Base-by-base conservation (phyloP, 2,888 invertebrate species). In the Metellina segmentata region DNA sequence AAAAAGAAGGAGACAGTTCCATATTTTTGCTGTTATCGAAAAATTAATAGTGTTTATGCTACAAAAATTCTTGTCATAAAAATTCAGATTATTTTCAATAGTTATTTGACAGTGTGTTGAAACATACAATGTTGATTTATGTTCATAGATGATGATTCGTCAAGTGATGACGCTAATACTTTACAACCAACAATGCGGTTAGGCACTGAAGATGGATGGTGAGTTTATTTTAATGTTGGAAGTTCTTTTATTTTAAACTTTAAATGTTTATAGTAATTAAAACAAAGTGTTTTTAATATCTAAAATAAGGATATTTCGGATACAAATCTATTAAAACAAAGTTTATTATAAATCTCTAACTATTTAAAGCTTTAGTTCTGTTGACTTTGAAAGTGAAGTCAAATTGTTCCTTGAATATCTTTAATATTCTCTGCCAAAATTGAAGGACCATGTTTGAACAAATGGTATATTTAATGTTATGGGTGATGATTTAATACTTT, bases 181-280 rank as follows among this genome's bases (percentile, higher is more conserved):
- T 85, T 82, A 20, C 97, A 97, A 94, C 97, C 98, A 1, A 98
- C 98, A 2, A 99, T 99, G 98, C 99, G 99, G 99, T 96, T 99
- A 7, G 99, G 99, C 0, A 99, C 98, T 0, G 99, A 99, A 95
- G 99, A 99, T 94, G 99, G 99, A 16, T 97, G 94, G 95, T 95
- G 89, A 11, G 13, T 90, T 71, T 77, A 74, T 49, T 48, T 53
- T 7, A 13, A 7, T 9, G 7, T 11, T 34, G 13, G 20, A 20
- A 77, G n/a, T 20, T 61, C 51, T 93, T 89, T 94, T 72, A 89
- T 74, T 6, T 48, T 75, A 9, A 7, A 48, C 6, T 49, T 48
- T 49, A 34, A 7, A 4, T 11, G 0, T 69, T 69, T 69, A 11
- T 69, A 69, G 1, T 69, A 69, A 69, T 69, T 4, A 69, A 16